A percentile compares a stretch with the other conserved stretches of the same genome.
Conservation (phyloP, 2,113 vertebrate genomes). For the Myiozetetes cayanensis region DNA sequence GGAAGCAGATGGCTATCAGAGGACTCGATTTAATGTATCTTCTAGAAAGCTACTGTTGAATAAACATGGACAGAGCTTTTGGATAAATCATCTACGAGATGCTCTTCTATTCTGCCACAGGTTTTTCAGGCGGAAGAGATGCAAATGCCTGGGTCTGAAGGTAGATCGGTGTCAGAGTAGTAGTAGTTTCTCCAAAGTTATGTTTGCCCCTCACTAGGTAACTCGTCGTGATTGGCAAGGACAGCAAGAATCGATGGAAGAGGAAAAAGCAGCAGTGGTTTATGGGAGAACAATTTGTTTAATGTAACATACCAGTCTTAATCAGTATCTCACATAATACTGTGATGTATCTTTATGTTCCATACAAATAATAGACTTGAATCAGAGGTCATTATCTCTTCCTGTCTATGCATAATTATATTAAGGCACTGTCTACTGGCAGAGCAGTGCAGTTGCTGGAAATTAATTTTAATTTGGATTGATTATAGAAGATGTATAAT, state of each 20-base stretch:
- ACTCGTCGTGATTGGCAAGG: not conserved
- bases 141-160: not conserved
- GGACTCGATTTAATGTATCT: not conserved
- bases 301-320: not conserved
- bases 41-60: not conserved
- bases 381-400: constrained; percentile 60
- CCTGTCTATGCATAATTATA: constrained; percentile 19
- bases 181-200: constrained; percentile 25
- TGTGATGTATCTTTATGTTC: not conserved
- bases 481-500: not conserved
- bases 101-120: not conserved
- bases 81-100: not conserved
- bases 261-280: not conserved
- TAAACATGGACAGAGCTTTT: not conserved
- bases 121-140: not conserved
- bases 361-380: constrained; percentile 31
- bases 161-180: not conserved
- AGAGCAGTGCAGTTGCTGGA: constrained; percentile 10
- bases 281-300: not conserved
- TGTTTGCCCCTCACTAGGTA: not conserved
- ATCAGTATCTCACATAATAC: not conserved
- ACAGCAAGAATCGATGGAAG: not conserved
- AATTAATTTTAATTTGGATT: constrained; percentile 27
- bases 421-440: constrained; percentile 12
- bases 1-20: not conserved